These are phyloP conservation scores for Sinelater perroti DNA, from an alignment of 2,888 invertebrate genomes.

Conservation along the genomic window DNA sequence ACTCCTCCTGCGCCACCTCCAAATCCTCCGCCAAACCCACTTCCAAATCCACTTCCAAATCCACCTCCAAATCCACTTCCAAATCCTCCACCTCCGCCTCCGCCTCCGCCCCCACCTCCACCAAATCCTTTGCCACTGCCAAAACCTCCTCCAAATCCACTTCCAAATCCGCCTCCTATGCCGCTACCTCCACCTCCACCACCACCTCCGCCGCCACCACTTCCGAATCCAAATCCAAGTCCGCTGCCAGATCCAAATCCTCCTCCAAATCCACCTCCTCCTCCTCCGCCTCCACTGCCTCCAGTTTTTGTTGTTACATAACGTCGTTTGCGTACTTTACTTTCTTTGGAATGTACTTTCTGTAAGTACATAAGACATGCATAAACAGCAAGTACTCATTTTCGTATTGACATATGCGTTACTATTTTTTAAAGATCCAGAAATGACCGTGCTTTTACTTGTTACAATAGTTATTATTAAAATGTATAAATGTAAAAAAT, in stretches of 20 bases:
- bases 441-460: too few relatives aligned
- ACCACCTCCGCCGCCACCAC: constrained; percentile 30
- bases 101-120: constrained; percentile 41
- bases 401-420: too few relatives aligned
- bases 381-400: too few relatives aligned
- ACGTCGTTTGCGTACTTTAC: neutral
- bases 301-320: constrained; percentile 11
- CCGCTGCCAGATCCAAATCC: constrained; percentile 53
- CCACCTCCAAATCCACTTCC: constrained; percentile 22
- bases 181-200: constrained; percentile 33
- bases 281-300: constrained; percentile 32
- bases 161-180: constrained; percentile 31
- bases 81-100: constrained; percentile 31
- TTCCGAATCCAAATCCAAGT: constrained; percentile 37
- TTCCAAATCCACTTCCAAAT: constrained; percentile 15
- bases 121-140: constrained; percentile 39
- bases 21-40: neutral
- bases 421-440: too few relatives aligned
- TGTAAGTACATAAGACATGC: too few relatives aligned
- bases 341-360: constrained; percentile 9
- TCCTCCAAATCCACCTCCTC: constrained; percentile 38
- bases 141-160: constrained; percentile 29
- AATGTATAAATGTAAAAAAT: neutral
- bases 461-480: too few relatives aligned
- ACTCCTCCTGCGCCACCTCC: constrained; percentile 35